These are phyloP conservation scores for Danionella dracula DNA, from an alignment of 2,797 vertebrate species.

Conservation along the genomic window DNA sequence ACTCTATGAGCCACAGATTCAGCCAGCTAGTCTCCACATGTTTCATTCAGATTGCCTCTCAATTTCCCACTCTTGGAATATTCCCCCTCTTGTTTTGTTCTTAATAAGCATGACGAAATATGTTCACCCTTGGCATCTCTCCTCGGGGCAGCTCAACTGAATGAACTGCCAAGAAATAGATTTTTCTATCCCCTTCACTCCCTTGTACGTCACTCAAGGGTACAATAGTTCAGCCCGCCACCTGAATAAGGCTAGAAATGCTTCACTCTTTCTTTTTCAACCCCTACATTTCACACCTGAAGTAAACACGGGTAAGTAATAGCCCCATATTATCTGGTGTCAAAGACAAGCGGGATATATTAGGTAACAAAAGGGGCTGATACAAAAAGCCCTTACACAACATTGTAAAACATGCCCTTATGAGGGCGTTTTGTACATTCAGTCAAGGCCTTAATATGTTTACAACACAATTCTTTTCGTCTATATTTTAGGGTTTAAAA, in stretches of 20 bases:
- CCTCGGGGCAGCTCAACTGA: conserved; percentile 45
- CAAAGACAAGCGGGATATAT: conserved; percentile 44
- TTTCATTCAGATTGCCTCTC: conserved; percentile 23
- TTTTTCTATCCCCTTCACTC: conserved; percentile 27
- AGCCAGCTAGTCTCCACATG: conserved; percentile 36
- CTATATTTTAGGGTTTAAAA: no score
- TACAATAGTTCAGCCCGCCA: conserved; percentile 25
- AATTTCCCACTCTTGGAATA: conserved; percentile 1
- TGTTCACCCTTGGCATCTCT: conserved; percentile 45
- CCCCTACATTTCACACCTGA: conserved; percentile 53
- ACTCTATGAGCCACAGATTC: conserved; percentile 43
- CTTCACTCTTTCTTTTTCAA: neutral
- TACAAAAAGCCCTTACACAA: conserved; percentile 49
- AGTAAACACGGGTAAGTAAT: conserved; percentile 68
- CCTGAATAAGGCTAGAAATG: conserved; percentile 10
- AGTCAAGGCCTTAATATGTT: no score
- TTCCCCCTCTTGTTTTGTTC: neutral
- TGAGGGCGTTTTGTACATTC: neutral
- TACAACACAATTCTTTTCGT: no score
- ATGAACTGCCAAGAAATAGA: conserved; percentile 26
- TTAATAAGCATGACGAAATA: conserved; percentile 26
- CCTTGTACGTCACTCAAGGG: conserved; percentile 42
- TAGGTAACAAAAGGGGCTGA: conserved; percentile 56
- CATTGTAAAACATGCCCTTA: conserved; percentile 7
- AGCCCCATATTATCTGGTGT: conserved; percentile 57